Percentiles rank a stretch among this genome's conserved stretches.
Conservation (phyloP, 35 echinoderm and acorn worm species). For the Chiridota heheva region DNA sequence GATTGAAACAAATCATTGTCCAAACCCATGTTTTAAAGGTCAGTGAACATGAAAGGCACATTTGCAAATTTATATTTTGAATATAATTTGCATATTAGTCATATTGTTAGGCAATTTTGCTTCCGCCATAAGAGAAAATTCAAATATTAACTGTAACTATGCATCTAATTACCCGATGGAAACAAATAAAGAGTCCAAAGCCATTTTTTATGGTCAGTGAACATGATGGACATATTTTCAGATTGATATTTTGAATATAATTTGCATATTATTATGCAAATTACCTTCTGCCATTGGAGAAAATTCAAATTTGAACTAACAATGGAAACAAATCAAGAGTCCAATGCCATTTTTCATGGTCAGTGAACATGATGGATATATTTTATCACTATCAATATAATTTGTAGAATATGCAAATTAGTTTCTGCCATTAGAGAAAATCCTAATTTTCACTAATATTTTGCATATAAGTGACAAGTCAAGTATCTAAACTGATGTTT, state of each 20-base stretch:
- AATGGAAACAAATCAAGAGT: neutral
- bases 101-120: too few species aligned
- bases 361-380: neutral
- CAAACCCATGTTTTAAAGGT: too few species aligned
- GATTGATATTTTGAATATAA: neutral
- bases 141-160: neutral
- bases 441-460: neutral
- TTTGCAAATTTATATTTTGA: too few species aligned
- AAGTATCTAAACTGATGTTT: neutral
- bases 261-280: conserved; percentile 6
- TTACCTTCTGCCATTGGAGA: neutral
- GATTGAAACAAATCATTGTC: too few species aligned
- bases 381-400: neutral
- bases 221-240: neutral
- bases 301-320: neutral
- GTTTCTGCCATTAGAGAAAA: neutral
- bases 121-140: neutral
- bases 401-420: conserved; percentile 2
- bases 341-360: neutral
- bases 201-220: neutral
- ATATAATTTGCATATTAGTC: too few species aligned
- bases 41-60: too few species aligned
- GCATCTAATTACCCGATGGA: neutral
- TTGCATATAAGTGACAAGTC: neutral
- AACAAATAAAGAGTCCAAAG: neutral